Conservation (phyloP, 2,797 vertebrate genomes). For the Malurus leucopterus region DNA sequence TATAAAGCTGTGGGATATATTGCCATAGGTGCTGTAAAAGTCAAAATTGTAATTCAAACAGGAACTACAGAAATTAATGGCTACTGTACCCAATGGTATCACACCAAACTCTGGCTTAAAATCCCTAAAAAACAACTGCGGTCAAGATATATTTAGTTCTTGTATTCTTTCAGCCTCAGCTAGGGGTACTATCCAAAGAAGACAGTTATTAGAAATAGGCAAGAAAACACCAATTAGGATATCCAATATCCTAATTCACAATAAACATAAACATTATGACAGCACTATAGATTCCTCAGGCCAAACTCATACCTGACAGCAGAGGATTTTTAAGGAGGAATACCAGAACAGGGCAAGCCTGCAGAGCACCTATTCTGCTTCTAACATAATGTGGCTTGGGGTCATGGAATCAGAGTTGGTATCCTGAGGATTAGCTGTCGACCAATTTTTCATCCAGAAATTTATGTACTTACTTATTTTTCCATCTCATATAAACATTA, state of each 20-base stretch:
- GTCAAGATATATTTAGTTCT: not conserved
- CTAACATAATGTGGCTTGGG: not conserved
- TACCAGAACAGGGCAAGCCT: not conserved
- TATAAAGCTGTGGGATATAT: not conserved
- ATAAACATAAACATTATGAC: not conserved
- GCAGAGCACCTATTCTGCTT: not conserved
- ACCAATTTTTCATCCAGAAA: not conserved
- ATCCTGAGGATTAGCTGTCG: not conserved
- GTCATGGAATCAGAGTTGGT: not conserved
- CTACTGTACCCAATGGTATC: not conserved
- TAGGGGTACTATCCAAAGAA: not conserved
- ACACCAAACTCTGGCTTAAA: not conserved
- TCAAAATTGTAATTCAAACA: not conserved
- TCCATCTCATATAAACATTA: not conserved
- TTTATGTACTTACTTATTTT: not conserved
- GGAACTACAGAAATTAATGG: not conserved
- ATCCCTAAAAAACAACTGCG: not conserved
- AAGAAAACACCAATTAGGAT: constrained; percentile 28
- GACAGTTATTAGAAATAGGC: constrained; percentile 3
- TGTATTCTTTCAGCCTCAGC: not conserved
- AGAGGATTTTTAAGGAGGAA: not conserved
- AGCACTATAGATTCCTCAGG: not conserved
- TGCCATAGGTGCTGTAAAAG: not conserved
- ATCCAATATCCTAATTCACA: not conserved
- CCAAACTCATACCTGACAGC: not conserved